Base-by-base conservation (phyloP, 2,113 vertebrate species). In the Scalopus aquaticus region DNA sequence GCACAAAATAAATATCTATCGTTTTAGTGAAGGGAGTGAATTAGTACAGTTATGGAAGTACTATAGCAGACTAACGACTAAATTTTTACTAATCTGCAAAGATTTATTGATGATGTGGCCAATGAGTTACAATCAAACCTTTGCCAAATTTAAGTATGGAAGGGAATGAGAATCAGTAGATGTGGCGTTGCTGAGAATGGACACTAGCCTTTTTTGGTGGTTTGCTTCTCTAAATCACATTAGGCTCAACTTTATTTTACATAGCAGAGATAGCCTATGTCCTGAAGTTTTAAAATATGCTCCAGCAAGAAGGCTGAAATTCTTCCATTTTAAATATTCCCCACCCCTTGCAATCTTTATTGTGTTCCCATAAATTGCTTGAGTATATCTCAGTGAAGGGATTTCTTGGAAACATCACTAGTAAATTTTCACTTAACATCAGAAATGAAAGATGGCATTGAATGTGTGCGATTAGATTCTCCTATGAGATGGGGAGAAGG, bases 401-500 rank as follows among this genome's bases (percentile, higher is more conserved):
- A 78, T 58, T 28, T 83, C 49, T 82, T 78, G 13, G 30, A 69
- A 79, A 93, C 19, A 5, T 51, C 8, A 24, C 19, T 70, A 72
- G 35, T n/a, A 51, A 88, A 2, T 58, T 80, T 54, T 81, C 28
- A 13, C 39, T 76, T 84, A 95, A 46, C 9, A 17, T 64, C 1
- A 78, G 26, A 39, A 54, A 35, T 80, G 20, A 54, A 67, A 77
- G 3, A 35, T 0, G 1, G 1, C 17, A n/a, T 49, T 24, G 39
- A 83, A 32, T 46, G 6, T 28, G 26, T 42, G 12, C 6, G 37
- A 42, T 30, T 62, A 39, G 3, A 4, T 0, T 77, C 8, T 88
- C 1, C 4, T 15, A 3, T 39, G 85, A 13, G 5, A 83, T 51
- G 4, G 12, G 4, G 26, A n/a, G 9, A 44, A 9, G 0, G 11